Evolutionary conservation across 2,797 vertebrate species (phyloP).

Genomic region (Muraenolepis orangiensis): DNA sequence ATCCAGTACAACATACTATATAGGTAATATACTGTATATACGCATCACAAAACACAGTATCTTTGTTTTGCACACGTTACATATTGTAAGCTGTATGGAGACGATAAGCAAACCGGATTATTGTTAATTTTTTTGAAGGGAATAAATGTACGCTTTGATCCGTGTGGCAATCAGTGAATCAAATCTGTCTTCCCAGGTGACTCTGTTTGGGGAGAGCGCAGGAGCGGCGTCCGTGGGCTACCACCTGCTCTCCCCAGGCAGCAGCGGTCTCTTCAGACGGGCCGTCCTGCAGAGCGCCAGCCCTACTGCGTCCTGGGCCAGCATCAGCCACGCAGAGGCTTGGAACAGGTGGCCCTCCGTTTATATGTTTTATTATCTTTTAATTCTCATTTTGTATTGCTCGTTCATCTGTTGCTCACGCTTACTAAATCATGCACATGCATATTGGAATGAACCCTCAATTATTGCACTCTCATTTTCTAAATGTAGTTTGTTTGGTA

Average conservation of each 20-base stretch:
- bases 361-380: background rate
- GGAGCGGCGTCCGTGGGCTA: slow-evolving; percentile 80
- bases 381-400: background rate
- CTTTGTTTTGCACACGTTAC: too few relatives aligned
- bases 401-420: background rate
- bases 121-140: too few relatives aligned
- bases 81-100: background rate
- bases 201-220: slow-evolving; percentile 90
- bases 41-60: too few relatives aligned
- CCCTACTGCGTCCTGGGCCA: slow-evolving; percentile 82
- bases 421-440: background rate
- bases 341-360: slow-evolving; percentile 61
- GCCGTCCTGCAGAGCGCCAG: slow-evolving; percentile 87
- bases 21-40: background rate
- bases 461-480: too few relatives aligned
- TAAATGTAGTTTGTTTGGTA: too few relatives aligned
- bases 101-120: background rate
- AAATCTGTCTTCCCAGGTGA: slow-evolving; percentile 64
- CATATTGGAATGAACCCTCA: background rate
- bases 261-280: slow-evolving; percentile 79
- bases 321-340: slow-evolving; percentile 57
- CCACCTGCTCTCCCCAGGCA: slow-evolving; percentile 83
- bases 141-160: background rate
- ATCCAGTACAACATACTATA: background rate
- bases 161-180: too few relatives aligned